Evolutionary conservation across 2,888 invertebrate species (phyloP), one percentile per base, ranked within the genome.

Genomic region (Drosophila helvetica): DNA sequence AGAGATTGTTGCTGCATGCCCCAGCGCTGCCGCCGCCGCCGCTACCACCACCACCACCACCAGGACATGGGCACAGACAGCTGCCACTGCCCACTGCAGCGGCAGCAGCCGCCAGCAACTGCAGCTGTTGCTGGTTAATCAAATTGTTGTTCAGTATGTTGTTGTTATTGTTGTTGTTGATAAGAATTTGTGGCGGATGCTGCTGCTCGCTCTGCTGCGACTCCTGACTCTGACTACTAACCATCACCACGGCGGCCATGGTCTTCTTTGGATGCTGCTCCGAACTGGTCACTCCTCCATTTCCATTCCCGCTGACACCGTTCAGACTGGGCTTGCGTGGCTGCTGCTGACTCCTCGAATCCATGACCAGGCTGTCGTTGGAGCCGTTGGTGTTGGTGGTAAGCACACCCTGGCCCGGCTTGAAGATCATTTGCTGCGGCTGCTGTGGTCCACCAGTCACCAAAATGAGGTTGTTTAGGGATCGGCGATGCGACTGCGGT

Each of bases 381-480:
- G 65, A 57, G 47, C 81, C 79, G 47, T 73, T 86, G 27, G 27
- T 27, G 63, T 78, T 74, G 50, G 90, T 82, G 47, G 90, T 82
- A 0, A 90, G 63, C 51, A 90, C 86, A 3, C 88, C 90, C 71
- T 91, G 91, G 42, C 90, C 91, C 0, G 90, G 89, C 61, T 91
- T 90, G 63, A 90, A 91, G 50, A 90, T 82, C 68, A 91, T 57
- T 60, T 90, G 90, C 46, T 90, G 91, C 1, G 90, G 84, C 70
- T 91, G 90, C 50, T 91, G 91, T 6, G 90, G 88, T n/a, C 90
- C 90, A 42, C 89, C 86, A 54, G 91, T 77, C 6, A 91, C 90
- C 47, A 91, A 84, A 71, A 91, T 91, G 51, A 92, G 78, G 80
- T 91, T 92, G 64, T 90, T 92, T 1, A 92, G 74, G n/a, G 92